Conservation (phyloP, 2,113 vertebrate species). For the Catharus minimus region DNA sequence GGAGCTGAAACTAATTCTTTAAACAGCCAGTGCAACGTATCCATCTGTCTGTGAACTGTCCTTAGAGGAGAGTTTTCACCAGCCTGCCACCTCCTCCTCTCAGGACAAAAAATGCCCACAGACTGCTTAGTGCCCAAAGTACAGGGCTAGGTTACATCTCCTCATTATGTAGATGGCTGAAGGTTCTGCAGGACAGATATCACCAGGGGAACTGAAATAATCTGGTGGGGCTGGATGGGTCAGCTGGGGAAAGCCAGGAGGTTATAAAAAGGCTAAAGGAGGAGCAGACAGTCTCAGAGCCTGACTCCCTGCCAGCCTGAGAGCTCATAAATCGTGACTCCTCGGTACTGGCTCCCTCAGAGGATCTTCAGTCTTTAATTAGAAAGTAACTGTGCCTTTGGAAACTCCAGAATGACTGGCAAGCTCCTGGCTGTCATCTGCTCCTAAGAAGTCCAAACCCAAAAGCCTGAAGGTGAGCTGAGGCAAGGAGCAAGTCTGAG, state of each 20-base stretch:
- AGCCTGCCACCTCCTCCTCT: background rate
- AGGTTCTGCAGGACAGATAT: background rate
- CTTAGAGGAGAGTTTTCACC: background rate
- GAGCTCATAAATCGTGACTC: background rate
- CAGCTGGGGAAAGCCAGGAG: background rate
- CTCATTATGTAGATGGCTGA: background rate
- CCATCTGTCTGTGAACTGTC: background rate
- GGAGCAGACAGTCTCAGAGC: background rate
- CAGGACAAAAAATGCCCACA: background rate
- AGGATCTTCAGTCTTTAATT: background rate
- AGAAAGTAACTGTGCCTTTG: background rate
- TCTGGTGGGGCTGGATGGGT: background rate
- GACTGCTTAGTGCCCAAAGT: background rate
- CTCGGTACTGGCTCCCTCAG: background rate
- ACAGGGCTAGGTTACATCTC: background rate
- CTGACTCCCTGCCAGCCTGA: background rate
- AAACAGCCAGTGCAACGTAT: background rate
- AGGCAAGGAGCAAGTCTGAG: background rate
- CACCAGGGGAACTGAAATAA: background rate
- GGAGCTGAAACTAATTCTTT: background rate
- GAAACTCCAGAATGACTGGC: background rate
- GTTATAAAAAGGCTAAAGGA: background rate
- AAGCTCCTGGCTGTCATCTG: background rate
- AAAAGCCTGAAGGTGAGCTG: background rate
- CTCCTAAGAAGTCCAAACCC: background rate